Percentiles rank a stretch among this genome's conserved stretches.
Evolutionary conservation across 2,888 invertebrate genomes (phyloP).

Genomic region (Melieria omissa): DNA sequence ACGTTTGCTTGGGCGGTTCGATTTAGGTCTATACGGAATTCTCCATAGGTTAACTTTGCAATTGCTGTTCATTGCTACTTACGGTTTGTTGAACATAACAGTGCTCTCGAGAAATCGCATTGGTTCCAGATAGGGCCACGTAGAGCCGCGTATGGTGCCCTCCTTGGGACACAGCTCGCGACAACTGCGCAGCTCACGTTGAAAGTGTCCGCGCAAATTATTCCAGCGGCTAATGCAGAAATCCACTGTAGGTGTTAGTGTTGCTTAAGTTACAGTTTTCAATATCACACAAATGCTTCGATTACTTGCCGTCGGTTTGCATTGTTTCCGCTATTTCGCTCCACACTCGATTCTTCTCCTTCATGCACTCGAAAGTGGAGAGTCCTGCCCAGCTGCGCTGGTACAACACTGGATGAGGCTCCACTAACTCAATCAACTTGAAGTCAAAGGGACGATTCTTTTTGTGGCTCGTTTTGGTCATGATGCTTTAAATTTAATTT

Average conservation of each 20-base stretch:
- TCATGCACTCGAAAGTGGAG: slow-evolving; percentile 57
- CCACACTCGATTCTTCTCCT: slow-evolving; percentile 55
- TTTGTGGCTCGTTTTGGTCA: slow-evolving; percentile 56
- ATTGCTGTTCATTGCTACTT: slow-evolving; percentile 2
- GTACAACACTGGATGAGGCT: slow-evolving; percentile 56
- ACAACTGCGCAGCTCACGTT: slow-evolving; percentile 53
- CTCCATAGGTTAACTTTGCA: too few species aligned
- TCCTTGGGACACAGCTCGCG: slow-evolving; percentile 47
- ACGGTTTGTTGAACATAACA: slow-evolving; percentile 38
- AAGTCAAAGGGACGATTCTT: slow-evolving; percentile 61
- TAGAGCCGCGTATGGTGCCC: slow-evolving; percentile 49
- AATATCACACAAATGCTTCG: not conserved
- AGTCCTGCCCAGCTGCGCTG: slow-evolving; percentile 52
- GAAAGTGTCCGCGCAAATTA: slow-evolving; percentile 57
- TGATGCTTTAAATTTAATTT: slow-evolving; percentile 42
- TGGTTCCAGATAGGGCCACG: slow-evolving; percentile 58
- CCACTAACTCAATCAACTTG: slow-evolving; percentile 57
- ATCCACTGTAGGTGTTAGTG: slow-evolving; percentile 46
- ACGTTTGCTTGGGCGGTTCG: slow-evolving; percentile 33
- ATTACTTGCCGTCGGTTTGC: slow-evolving; percentile 49
- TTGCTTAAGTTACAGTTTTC: not conserved
- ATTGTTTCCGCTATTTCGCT: slow-evolving; percentile 52
- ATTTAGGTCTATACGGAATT: slow-evolving; percentile 7
- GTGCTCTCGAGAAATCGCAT: slow-evolving; percentile 50
- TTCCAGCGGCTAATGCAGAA: slow-evolving; percentile 61